Evolutionary conservation across 2,888 invertebrate genomes (phyloP).

Genomic region (Beris chalybata): DNA sequence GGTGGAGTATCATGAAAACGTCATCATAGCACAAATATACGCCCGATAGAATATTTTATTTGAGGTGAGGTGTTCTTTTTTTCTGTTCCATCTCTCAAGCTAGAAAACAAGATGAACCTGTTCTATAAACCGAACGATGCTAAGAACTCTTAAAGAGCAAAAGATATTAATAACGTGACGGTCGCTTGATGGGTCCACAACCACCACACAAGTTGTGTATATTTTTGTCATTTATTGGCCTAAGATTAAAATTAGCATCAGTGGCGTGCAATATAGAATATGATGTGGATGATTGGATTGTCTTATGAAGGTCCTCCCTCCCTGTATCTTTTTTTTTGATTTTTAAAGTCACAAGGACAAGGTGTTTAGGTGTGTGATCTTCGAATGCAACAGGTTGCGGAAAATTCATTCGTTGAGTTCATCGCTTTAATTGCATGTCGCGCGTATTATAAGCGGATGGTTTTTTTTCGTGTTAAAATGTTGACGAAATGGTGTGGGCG

Average conservation of each 20-base stretch:
- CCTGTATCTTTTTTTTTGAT: too few species aligned
- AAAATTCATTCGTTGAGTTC: conserved; percentile 7
- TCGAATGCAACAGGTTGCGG: conserved; percentile 21
- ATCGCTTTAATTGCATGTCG: conserved; percentile 2
- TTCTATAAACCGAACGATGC: not conserved
- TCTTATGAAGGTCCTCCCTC: too few species aligned
- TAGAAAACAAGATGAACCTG: conserved; percentile 25
- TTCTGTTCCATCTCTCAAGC: too few species aligned
- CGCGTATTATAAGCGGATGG: too few species aligned
- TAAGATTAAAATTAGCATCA: conserved; percentile 36
- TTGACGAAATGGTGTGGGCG: too few species aligned
- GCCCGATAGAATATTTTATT: not conserved
- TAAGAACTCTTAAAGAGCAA: conserved; percentile 7
- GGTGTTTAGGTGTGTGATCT: conserved; percentile 14
- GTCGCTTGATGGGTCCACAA: conserved; percentile 30
- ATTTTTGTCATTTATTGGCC: conserved; percentile 36
- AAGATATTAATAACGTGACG: conserved; percentile 36
- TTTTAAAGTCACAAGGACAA: conserved; percentile 21
- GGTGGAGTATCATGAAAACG: conserved; percentile 10
- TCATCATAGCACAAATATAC: conserved; percentile 17
- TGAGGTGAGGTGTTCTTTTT: too few species aligned
- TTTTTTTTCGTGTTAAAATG: too few species aligned
- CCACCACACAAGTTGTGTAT: conserved; percentile 24
- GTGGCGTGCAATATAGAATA: conserved; percentile 29
- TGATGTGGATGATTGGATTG: too few species aligned